Percentiles rank a stretch among this genome's conserved stretches.
Evolutionary conservation across 2,113 vertebrate species (phyloP).

Genomic region (Cephalopholis sonnerati): DNA sequence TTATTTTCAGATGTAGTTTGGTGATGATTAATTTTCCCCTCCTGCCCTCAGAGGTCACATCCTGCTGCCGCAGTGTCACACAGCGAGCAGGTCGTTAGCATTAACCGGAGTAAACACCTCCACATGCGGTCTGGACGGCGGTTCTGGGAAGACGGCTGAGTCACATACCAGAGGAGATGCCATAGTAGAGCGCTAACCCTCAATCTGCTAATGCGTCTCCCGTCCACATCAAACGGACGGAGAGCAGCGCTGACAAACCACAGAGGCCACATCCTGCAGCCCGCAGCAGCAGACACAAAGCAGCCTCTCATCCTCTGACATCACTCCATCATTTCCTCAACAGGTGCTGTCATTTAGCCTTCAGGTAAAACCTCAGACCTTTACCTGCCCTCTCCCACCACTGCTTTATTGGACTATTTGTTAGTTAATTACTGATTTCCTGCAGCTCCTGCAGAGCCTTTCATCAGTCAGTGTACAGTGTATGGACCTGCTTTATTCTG

Average conservation of each 20-base stretch:
- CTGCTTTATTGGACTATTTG: background rate
- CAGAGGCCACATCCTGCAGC: conserved; percentile 51
- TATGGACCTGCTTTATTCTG: background rate
- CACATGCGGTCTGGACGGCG: conserved; percentile 50
- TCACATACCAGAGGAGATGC: conserved; percentile 55
- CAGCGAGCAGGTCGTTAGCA: conserved; percentile 7
- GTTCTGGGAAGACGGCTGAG: conserved; percentile 67
- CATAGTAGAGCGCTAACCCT: conserved; percentile 23
- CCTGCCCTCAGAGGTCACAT: background rate
- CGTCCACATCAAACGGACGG: conserved; percentile 66
- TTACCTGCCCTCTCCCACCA: background rate
- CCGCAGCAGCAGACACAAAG: conserved; percentile 22
- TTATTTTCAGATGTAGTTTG: background rate
- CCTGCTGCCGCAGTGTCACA: background rate
- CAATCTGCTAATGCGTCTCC: conserved; percentile 47
- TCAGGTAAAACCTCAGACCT: background rate
- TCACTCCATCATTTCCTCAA: conserved; percentile 34
- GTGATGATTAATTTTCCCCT: too few species aligned
- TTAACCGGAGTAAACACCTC: conserved; percentile 24
- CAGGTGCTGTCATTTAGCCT: conserved; percentile 43
- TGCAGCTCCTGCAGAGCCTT: background rate
- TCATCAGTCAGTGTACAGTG: background rate
- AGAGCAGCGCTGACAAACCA: conserved; percentile 53
- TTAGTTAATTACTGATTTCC: background rate
- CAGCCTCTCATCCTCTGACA: conserved; percentile 21